Conservation (phyloP, 1,140 invertebrate species). For the Onthophagus taurus region DNA sequence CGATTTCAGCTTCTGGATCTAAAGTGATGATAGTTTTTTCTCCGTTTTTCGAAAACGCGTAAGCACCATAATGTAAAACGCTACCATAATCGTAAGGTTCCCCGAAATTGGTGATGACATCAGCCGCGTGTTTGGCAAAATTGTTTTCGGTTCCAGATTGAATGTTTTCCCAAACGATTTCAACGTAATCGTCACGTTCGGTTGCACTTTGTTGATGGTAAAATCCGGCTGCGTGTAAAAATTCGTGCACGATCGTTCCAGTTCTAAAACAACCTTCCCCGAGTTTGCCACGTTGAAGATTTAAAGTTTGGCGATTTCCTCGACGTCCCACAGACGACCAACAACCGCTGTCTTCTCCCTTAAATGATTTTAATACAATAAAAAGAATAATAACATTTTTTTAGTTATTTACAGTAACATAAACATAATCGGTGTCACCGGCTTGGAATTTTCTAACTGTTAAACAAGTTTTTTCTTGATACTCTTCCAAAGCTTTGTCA, state of each 20-base stretch:
- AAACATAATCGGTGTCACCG: slow-evolving; percentile 11
- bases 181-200: slow-evolving; percentile 15
- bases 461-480: slow-evolving; percentile 5
- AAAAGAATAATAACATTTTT: background rate
- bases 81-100: slow-evolving; percentile 69
- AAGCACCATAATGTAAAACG: slow-evolving; percentile 75
- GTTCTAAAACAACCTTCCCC: slow-evolving; percentile 9
- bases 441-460: background rate
- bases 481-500: slow-evolving; percentile 3
- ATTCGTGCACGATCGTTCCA: slow-evolving; percentile 13
- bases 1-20: slow-evolving; percentile 9
- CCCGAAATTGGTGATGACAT: slow-evolving; percentile 48
- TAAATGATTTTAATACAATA: background rate
- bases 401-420: slow-evolving; percentile 6
- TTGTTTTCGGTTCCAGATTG: slow-evolving; percentile 48
- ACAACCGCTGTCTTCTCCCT: slow-evolving; percentile 8
- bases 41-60: slow-evolving; percentile 65
- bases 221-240: slow-evolving; percentile 15
- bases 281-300: slow-evolving; percentile 2
- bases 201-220: slow-evolving; percentile 13
- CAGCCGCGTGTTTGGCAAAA: slow-evolving; percentile 55
- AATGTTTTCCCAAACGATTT: slow-evolving; percentile 14
- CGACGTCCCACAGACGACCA: slow-evolving; percentile 9
- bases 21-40: slow-evolving; percentile 55
- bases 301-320: background rate